Evolutionary conservation across 2,888 invertebrate genomes (phyloP).

Genomic region (Ametastegia equiseti): DNA sequence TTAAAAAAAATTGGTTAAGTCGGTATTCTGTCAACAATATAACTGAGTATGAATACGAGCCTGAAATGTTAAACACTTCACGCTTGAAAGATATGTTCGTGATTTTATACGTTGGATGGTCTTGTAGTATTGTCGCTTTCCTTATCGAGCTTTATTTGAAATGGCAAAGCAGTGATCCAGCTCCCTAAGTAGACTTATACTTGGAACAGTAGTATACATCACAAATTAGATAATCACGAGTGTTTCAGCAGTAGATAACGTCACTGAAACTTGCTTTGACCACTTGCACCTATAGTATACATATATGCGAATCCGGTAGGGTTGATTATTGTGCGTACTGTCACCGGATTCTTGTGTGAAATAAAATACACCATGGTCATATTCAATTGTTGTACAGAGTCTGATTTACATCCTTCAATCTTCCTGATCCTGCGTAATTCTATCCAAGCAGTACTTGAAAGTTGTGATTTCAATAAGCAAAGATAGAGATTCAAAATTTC

Average conservation of each 20-base stretch:
- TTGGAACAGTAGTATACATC: too few species aligned
- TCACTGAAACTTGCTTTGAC: neutral
- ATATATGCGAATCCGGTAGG: neutral
- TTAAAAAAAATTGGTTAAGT: neutral
- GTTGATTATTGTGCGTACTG: neutral
- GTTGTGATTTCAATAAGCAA: neutral
- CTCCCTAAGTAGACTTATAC: too few species aligned
- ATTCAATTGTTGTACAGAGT: neutral
- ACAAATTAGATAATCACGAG: too few species aligned
- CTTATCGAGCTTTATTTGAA: conserved; percentile 6
- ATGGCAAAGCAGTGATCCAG: neutral
- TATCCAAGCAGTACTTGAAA: neutral
- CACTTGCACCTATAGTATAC: neutral
- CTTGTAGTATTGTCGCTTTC: neutral
- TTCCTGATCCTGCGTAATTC: neutral
- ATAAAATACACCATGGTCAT: neutral
- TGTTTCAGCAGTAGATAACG: too few species aligned
- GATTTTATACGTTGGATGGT: conserved; percentile 21
- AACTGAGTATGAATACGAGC: neutral
- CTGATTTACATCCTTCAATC: neutral
- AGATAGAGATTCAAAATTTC: neutral
- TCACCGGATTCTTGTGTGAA: neutral
- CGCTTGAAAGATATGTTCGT: neutral
- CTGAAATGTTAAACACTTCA: neutral
- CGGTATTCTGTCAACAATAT: neutral